A percentile compares a stretch with the other conserved stretches of the same genome.
phyloP scores from a whole-genome alignment of 2,797 vertebrate genomes.

The Cirrhinus molitorella region DNA sequence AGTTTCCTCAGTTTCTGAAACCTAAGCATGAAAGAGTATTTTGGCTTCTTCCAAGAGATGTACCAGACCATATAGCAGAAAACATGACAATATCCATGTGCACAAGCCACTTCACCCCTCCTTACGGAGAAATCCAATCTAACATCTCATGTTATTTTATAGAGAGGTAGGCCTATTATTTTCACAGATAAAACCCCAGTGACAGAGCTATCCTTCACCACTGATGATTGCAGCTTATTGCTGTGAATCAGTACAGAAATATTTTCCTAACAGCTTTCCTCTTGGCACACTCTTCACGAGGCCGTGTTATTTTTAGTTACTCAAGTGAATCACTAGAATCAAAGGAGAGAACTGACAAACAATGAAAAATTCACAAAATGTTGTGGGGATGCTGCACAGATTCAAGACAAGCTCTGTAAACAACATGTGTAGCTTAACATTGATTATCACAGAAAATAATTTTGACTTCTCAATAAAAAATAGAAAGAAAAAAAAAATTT shows the following conservation, averaged over 20 bases:
- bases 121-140: slow-evolving; percentile 43
- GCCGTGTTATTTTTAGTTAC: slow-evolving; percentile 55
- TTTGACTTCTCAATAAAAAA: neutral
- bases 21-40: neutral
- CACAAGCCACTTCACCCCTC: neutral
- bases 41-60: neutral
- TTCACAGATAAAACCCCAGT: slow-evolving; percentile 33
- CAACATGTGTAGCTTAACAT: neutral
- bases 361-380: slow-evolving; percentile 17
- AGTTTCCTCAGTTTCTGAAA: neutral
- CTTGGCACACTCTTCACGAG: slow-evolving; percentile 48
- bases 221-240: slow-evolving; percentile 73
- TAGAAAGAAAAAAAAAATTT: neutral
- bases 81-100: slow-evolving; percentile 22
- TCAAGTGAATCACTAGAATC: slow-evolving; percentile 46
- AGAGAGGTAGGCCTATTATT: slow-evolving; percentile 47
- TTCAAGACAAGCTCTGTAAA: neutral
- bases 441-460: neutral
- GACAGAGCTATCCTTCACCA: slow-evolving; percentile 64
- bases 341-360: slow-evolving; percentile 25
- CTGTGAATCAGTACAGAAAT: slow-evolving; percentile 57
- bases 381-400: slow-evolving; percentile 35
- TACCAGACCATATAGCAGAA: neutral
- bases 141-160: slow-evolving; percentile 41
- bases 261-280: slow-evolving; percentile 69